Evolutionary conservation across 2,113 vertebrate genomes (phyloP), one percentile per base, ranked within the genome.

Genomic region (Poeciliopsis prolifica): DNA sequence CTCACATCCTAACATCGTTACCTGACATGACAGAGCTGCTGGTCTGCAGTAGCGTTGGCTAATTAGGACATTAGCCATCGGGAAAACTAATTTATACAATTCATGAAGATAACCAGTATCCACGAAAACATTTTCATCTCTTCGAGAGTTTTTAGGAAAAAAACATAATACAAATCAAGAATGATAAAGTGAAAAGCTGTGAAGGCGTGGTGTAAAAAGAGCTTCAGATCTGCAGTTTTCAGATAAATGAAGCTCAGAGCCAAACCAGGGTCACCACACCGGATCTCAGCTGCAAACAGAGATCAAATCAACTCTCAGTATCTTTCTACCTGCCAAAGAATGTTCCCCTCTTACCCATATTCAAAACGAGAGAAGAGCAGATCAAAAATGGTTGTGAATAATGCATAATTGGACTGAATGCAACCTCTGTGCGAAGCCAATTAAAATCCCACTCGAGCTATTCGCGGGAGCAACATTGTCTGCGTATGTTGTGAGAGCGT

Each of bases 1-100:
- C 84, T 83, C 72, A 81, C 80, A 81, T 87, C 88, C 84, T 72
- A 77, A 85, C 74, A 64, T 60, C 68, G 77, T 89, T 80, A 79
- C 64, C 68, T 78, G 77, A 87, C 73, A 75, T 75, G 11, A 37
- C 60, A 73, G 81, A 65, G 80, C 83, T 83, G 44, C 30, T 31
- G 79, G 66, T 80, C 79, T 61, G 44, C 51, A 24, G 11, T 61
- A 30, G n/a, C 30, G 42, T 33, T 22, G 24, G 44, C 64, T 54
- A 76, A 72, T 80, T 80, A 71, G 60, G 77, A 72, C 74, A 87
- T 71, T 68, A 76, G 78, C 60, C 37, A 70, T 73, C 70, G 86
- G 61, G 74, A 51, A 85, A 88, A 81, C 66, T 37, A 51, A 64
- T 83, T 80, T 84, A 29, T 37, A 76, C 74, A 81, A 78, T 70